Conservation (phyloP, 2,113 vertebrate genomes). For the Alces alces region DNA sequence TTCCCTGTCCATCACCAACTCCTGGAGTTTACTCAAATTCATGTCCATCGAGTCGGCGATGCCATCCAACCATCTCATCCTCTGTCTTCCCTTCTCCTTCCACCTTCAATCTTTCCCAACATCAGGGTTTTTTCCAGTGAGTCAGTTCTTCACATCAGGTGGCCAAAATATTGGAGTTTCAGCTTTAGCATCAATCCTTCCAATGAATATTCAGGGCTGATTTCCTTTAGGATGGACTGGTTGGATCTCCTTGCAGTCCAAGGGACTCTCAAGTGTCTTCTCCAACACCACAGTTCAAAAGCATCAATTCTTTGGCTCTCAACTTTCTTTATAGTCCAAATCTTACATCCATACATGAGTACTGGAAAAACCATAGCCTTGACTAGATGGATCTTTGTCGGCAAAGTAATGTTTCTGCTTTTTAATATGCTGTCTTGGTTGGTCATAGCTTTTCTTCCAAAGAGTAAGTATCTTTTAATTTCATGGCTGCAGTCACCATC, state of each 20-base stretch:
- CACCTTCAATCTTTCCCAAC: background rate
- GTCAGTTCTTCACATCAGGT: background rate
- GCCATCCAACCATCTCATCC: background rate
- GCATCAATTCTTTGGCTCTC: fast-evolving
- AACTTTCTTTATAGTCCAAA: background rate
- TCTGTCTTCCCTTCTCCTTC: background rate
- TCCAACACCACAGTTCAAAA: background rate
- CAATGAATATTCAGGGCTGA: background rate
- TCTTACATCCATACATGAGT: background rate
- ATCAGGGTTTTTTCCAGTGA: background rate
- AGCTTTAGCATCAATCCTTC: background rate
- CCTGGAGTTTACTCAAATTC: background rate
- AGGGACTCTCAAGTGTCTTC: background rate
- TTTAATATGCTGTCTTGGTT: background rate
- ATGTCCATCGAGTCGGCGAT: fast-evolving
- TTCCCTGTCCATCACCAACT: background rate
- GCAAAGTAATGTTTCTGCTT: background rate
- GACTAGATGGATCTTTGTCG: background rate
- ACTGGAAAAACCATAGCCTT: background rate
- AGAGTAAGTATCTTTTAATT: background rate
- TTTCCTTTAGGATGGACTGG: background rate
- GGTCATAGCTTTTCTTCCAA: background rate
- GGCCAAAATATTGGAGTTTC: background rate
- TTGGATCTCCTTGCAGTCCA: background rate
- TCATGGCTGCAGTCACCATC: background rate